Conservation (phyloP, 2,888 invertebrate species). For the Phlogophora meticulosa region DNA sequence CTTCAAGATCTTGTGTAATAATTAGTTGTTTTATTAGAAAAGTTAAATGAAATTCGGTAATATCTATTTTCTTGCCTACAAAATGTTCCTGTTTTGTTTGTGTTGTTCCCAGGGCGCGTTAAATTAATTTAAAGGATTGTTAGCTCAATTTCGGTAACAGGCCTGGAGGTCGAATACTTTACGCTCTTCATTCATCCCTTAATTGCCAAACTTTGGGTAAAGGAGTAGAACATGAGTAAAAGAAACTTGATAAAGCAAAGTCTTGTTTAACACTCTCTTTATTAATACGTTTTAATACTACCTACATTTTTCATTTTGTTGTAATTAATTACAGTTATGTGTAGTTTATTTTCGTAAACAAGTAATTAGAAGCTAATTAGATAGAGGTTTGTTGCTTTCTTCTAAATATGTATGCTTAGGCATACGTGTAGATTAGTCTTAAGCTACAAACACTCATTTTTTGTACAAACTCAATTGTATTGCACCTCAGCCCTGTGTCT, state of each 20-base stretch:
- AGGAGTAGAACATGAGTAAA: slow-evolving; percentile 19
- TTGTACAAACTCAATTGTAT: background rate
- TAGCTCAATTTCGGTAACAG: slow-evolving; percentile 41
- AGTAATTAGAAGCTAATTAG: background rate
- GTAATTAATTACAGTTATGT: background rate
- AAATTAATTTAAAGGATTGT: slow-evolving; percentile 58
- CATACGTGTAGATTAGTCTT: no score
- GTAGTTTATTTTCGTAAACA: background rate
- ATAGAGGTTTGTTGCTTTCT: background rate
- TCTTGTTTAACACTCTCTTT: background rate
- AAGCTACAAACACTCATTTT: no score
- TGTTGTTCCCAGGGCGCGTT: slow-evolving; percentile 32
- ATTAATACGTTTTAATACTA: background rate
- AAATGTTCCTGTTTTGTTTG: slow-evolving; percentile 31
- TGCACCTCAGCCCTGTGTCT: no score
- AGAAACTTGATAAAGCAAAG: slow-evolving; percentile 27
- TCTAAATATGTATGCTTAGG: no score
- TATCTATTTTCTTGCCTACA: slow-evolving; percentile 1
- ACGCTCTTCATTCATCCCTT: slow-evolving; percentile 36
- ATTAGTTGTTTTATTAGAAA: background rate
- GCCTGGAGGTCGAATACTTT: slow-evolving; percentile 21
- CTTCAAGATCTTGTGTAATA: background rate
- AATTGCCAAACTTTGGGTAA: slow-evolving; percentile 51
- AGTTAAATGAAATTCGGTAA: background rate
- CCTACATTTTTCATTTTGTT: background rate